Evolutionary conservation across 2,113 vertebrate genomes (phyloP).

Genomic region (Fukomys damarensis): DNA sequence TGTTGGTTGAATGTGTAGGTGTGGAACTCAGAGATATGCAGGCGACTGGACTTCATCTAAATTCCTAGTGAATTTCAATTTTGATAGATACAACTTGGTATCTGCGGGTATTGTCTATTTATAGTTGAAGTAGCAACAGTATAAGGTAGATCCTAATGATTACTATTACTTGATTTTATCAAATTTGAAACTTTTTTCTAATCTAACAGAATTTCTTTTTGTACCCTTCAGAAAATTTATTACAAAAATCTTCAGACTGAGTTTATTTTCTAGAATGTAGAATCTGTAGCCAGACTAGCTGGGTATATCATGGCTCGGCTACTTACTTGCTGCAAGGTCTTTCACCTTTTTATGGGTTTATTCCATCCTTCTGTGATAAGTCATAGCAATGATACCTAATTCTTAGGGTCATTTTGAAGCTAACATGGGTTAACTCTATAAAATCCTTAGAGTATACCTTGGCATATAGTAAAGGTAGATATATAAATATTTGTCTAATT

Average conservation of each 20-base stretch:
- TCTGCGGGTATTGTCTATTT: not conserved
- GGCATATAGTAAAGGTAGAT: not conserved
- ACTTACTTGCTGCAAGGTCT: not conserved
- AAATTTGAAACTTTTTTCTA: not conserved
- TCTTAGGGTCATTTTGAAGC: not conserved
- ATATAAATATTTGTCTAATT: not conserved
- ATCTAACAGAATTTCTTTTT: not conserved
- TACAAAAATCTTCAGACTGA: not conserved
- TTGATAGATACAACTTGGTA: not conserved
- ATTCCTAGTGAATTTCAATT: not conserved
- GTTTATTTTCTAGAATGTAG: not conserved
- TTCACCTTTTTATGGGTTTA: not conserved
- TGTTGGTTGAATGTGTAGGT: not conserved
- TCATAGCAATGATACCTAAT: not conserved
- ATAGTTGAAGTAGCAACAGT: not conserved
- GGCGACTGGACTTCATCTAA: not conserved
- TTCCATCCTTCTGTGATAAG: not conserved
- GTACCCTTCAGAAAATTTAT: not conserved
- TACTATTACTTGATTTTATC: not conserved
- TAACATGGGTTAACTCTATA: not conserved
- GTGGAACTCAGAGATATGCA: not conserved
- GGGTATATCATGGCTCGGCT: not conserved
- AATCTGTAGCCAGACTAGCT: not conserved
- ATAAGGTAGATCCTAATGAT: not conserved
- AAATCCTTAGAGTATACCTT: not conserved